phyloP scores from a whole-genome alignment of 2,113 vertebrate genomes.

The Sander vitreus region DNA sequence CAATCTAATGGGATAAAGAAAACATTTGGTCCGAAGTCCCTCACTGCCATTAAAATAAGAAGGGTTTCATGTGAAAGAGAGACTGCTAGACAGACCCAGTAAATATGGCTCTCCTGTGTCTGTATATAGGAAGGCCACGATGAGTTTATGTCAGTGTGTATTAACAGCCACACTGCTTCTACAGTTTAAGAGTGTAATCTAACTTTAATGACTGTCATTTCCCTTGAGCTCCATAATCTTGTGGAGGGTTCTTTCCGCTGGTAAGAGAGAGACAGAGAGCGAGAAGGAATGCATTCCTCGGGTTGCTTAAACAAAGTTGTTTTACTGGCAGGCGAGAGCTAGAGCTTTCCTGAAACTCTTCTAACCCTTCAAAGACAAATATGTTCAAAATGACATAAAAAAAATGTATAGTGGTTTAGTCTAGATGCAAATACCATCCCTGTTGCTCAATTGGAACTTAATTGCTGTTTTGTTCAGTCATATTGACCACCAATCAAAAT shows the following conservation, averaged over 20 bases:
- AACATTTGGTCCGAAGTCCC: background rate
- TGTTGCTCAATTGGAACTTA: background rate
- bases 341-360: slow-evolving; percentile 29
- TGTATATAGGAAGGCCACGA: slow-evolving; percentile 24
- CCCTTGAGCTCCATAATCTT: slow-evolving; percentile 67
- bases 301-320: slow-evolving; percentile 50
- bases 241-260: slow-evolving; percentile 66
- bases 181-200: slow-evolving; percentile 65
- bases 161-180: slow-evolving; percentile 53
- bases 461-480: background rate
- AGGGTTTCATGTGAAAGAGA: background rate
- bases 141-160: slow-evolving; percentile 35
- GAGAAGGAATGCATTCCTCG: slow-evolving; percentile 68
- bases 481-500: background rate
- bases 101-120: slow-evolving; percentile 16
- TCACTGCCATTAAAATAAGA: background rate
- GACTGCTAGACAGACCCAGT: background rate
- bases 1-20: slow-evolving; percentile 1
- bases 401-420: background rate
- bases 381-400: background rate
- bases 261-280: slow-evolving; percentile 22
- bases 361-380: background rate
- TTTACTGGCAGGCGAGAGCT: slow-evolving; percentile 17
- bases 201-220: slow-evolving; percentile 76
- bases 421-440: background rate